Evolutionary conservation across 2,888 invertebrate species (phyloP), one percentile per base, ranked within the genome.

Genomic region (Synergus umbraculus): DNA sequence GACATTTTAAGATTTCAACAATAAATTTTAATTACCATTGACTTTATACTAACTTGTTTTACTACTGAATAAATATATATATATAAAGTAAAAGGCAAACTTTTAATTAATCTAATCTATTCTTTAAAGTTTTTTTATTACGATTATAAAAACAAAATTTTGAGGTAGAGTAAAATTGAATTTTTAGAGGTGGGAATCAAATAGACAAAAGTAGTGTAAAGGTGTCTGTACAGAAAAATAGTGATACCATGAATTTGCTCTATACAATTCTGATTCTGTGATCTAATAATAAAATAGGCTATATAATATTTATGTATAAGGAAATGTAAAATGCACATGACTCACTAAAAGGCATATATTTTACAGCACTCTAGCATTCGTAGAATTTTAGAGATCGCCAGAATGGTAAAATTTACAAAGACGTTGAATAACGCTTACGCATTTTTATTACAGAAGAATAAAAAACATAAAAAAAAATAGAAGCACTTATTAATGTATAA

Each of bases 331-430:
- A 91, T 91, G 90, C 89, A 89, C 90, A 91, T 90, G 88, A 90
- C 87, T 88, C 86, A 89, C 90, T 90, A 90, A 89, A 83, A 91
- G 91, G 91, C 90, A 86, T 88, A 89, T 91, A 90, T 90, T 83
- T 90, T 92, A 92, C 92, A 92, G 92, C 92, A 92, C 91, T 91
- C 92, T 92, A 92, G 92, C 91, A 92, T 92, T 91, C 92, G 86
- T 90, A 87, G 86, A 89, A 88, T 84, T 87, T 87, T 86, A 85
- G 82, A 86, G 85, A 88, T 86, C 82, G 77, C 84, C 76, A 87
- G 82, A 83, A 86, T 86, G 85, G 81, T 82, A 83, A 83, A 83
- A 79, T 84, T 83, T 76, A 76, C 79, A 81, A 83, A 81, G 81
- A 81, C 80, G 80, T 78, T 82, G 77, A 73, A 77, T 79, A 79